Evolutionary conservation across 2,113 vertebrate genomes (phyloP), one percentile per base, ranked within the genome.

Genomic region (Thinocorus orbignyianus): DNA sequence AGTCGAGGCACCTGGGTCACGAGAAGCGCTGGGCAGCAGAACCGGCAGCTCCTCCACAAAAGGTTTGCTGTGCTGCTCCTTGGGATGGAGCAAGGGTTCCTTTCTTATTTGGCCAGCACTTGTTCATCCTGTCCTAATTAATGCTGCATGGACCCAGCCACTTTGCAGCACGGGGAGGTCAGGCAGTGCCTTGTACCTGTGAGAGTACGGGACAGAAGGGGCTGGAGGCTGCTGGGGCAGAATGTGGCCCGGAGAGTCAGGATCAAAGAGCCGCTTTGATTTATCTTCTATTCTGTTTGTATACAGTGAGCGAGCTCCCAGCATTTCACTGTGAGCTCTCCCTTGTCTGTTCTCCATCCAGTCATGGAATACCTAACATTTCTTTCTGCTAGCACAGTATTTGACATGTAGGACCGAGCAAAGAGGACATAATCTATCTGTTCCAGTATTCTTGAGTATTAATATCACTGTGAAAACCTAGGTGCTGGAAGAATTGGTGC

Each of bases 401-500:
- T 1, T 86, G 90, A 81, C 86, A 79, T 33, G 48, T 62, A 83
- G 78, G 89, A 79, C 15, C 10, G 44, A 61, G 65, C 1, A 1
- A 87, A 91, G 44, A 64, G 58, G 73, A 85, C 44, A 88, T 82
- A 74, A 74, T 96, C 88, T 88, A 90, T 83, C 64, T 70, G n/a
- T 87, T 94, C 70, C 54, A 81, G 65, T 92, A 69, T 71, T 95
- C 69, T 57, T 74, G 52, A 79, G 77, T 87, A 92, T 80, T 93
- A 92, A 86, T 92, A 91, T 85, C n/a, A 3, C 79, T 92, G 64
- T 95, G 93, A 80, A 95, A 96, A 88, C 64, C 51, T 87, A 96
- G 62, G 66, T 91, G 93, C 73, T 95, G 77, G 57, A 89, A 93
- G 60, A 70, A 76, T 61, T 37, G 57, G 61, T 87, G 57, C 61